phyloP scores from a whole-genome alignment of 1,140 invertebrate genomes.

The Calosoma granatense region DNA sequence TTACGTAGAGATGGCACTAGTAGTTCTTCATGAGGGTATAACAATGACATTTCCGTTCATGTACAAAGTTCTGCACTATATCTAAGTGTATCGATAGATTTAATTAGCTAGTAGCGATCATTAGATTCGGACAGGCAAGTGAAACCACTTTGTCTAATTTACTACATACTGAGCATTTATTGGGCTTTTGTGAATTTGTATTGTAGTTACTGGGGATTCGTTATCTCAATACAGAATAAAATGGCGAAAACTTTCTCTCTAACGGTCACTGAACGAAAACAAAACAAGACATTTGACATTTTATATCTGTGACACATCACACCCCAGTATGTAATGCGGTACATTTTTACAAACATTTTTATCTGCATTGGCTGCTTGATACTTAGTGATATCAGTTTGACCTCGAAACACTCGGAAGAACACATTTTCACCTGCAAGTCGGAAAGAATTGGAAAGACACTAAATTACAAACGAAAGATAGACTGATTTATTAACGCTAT shows the following conservation, averaged over 20 bases:
- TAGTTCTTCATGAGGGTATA: too few species aligned
- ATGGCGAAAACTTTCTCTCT: neutral
- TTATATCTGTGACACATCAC: too few species aligned
- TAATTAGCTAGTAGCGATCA: neutral
- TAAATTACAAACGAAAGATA: neutral
- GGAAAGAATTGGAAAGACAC: neutral
- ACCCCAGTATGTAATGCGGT: too few species aligned
- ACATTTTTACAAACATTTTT: too few species aligned
- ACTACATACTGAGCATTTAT: neutral
- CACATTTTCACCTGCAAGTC: neutral
- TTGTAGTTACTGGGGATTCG: neutral
- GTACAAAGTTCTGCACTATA: neutral
- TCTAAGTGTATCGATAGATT: neutral
- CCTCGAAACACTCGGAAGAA: neutral
- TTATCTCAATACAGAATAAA: neutral
- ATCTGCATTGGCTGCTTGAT: too few species aligned
- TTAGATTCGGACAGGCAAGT: neutral
- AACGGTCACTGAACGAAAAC: neutral
- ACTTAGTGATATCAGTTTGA: too few species aligned
- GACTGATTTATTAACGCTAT: neutral
- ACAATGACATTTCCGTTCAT: neutral
- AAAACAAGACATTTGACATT: too few species aligned
- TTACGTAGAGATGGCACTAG: too few species aligned
- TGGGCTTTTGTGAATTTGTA: neutral
- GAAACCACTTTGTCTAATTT: neutral